Base-by-base conservation (phyloP, 2,888 invertebrate genomes). In the Papilio gigon region DNA sequence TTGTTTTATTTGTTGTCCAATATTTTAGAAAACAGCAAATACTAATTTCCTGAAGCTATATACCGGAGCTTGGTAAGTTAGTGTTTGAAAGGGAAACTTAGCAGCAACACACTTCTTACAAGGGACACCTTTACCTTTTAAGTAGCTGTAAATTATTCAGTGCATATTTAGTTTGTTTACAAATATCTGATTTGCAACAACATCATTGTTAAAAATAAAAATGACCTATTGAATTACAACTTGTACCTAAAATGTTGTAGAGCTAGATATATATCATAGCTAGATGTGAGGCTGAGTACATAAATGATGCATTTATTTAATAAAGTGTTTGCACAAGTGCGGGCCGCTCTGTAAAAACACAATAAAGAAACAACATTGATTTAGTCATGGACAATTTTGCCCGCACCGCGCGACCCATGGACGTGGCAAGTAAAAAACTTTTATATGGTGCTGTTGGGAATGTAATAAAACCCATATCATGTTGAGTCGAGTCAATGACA, bases 351-450 rank as follows among this genome's bases (percentile, higher is more conserved):
- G 8, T 61, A 53, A 59, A 47, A 65, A 69, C 37, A 69, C 27
- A 69, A 53, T 60, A 33, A 65, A 37, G 44, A 2, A 53, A 67
- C 70, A 63, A 71, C 71, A 75, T 70, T 76, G 76, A 71, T 72
- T 75, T 75, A 74, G 73, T 71, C 68, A 75, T 73, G 75, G 71
- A 73, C 73, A 79, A 76, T 77, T 76, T 79, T 76, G 74, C 71
- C 71, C 67, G 74, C 70, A 71, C 71, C 11, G 59, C 37, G 53
- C 44, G 42, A 56, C 40, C 47, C n/a, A 65, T 62, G 61, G 50
- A 40, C 14, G 40, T 40, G 27, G 27, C 65, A 65, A 56, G 40
- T 65, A 65, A 65, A 65, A 65, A 56, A 53, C 40, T 3, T 63
- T 65, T 17, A 65, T 37, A 65, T 37, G 25, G 17, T n/a, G n/a